phyloP scores from a whole-genome alignment of 64 coral and sea anemone species.

The Pocillopora damicornis region DNA sequence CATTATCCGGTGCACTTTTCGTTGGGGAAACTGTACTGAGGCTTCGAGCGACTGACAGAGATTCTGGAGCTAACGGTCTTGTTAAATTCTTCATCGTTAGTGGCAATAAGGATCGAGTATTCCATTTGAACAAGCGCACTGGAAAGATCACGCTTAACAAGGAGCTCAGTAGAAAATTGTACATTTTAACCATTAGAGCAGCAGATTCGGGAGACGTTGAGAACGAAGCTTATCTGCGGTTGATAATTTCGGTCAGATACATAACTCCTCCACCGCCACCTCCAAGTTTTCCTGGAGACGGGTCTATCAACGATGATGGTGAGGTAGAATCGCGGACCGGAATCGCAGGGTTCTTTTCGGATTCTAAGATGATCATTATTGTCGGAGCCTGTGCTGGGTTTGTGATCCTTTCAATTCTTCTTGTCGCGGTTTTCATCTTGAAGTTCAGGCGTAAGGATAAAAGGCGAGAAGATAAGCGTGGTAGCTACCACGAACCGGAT shows the following conservation, averaged over 20 bases:
- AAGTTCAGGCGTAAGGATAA: constrained; percentile 47
- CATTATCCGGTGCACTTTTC: constrained; percentile 50
- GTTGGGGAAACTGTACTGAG: constrained; percentile 61
- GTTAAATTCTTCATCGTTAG: constrained; percentile 59
- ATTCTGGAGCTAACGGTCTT: constrained; percentile 59
- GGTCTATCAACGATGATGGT: not conserved
- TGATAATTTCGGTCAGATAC: constrained; percentile 13
- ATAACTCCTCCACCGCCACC: not conserved
- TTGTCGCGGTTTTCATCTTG: constrained; percentile 45
- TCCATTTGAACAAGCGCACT: constrained; percentile 46
- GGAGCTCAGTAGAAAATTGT: constrained; percentile 41
- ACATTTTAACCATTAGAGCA: constrained; percentile 65
- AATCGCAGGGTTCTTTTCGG: constrained; percentile 26
- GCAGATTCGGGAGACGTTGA: constrained; percentile 57
- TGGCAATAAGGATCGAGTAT: constrained; percentile 62
- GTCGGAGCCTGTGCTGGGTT: constrained; percentile 60
- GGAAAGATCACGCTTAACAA: constrained; percentile 60
- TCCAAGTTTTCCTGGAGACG: not conserved
- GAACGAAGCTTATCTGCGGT: constrained; percentile 30
- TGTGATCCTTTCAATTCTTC: constrained; percentile 39
- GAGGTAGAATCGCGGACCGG: constrained; percentile 4
- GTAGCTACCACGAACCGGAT: constrained; percentile 74
- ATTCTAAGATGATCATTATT: constrained; percentile 64
- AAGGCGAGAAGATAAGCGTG: not conserved
- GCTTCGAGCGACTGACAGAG: constrained; percentile 57